Conservation (phyloP, 2,113 vertebrate species). For the Rhinopomastus cyanomelas region DNA sequence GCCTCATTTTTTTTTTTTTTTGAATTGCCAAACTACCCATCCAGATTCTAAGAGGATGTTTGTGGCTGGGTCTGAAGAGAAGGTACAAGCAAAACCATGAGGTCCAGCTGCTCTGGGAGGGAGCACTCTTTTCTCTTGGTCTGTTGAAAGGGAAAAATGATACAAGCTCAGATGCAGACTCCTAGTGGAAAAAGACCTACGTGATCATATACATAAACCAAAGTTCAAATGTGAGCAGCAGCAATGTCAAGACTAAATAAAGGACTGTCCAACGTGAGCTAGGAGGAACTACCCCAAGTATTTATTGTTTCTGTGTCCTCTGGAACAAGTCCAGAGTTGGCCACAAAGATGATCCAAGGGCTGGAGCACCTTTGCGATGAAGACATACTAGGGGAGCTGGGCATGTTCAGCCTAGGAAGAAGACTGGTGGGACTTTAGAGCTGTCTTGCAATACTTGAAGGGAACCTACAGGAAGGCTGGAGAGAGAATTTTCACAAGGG, state of each 20-base stretch:
- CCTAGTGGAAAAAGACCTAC: not conserved
- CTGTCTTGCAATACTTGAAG: too few relatives aligned
- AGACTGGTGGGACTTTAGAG: too few relatives aligned
- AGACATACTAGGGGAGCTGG: too few relatives aligned
- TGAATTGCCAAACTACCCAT: not conserved
- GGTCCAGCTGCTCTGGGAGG: not conserved
- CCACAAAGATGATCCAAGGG: too few relatives aligned
- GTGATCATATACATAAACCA: not conserved
- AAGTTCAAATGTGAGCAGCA: not conserved
- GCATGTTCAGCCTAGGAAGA: too few relatives aligned
- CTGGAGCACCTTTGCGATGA: too few relatives aligned
- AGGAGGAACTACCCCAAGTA: not conserved
- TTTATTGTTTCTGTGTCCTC: not conserved
- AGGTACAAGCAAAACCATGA: fast-evolving
- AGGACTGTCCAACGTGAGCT: not conserved
- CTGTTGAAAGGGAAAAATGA: not conserved
- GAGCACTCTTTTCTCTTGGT: not conserved
- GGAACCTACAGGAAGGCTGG: too few relatives aligned
- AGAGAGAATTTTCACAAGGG: too few relatives aligned
- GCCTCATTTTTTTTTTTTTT: not conserved
- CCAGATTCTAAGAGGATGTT: not conserved
- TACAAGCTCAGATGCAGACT: not conserved
- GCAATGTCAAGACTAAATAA: not conserved
- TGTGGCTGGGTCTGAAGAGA: not conserved
- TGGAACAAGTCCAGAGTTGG: too few relatives aligned